Evolutionary conservation across 2,113 vertebrate genomes (phyloP).

Genomic region (Rhinolophus sinicus): DNA sequence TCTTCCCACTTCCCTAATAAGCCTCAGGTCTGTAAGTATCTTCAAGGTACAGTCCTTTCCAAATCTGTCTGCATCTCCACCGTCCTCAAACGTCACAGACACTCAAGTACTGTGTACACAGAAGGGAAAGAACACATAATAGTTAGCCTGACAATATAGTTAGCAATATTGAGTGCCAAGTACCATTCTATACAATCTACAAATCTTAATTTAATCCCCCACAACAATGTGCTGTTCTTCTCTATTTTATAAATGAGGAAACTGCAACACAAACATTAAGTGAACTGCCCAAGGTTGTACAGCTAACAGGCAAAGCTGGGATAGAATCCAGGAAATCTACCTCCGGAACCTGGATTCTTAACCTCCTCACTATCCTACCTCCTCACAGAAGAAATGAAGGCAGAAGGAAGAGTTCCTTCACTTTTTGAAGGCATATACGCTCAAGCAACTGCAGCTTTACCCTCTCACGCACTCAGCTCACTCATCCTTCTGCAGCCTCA

Average conservation of each 20-base stretch:
- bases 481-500: constrained; percentile 3
- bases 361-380: not conserved
- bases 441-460: not conserved
- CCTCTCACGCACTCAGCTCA: not conserved
- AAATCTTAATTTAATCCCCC: not conserved
- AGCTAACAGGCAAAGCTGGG: not conserved
- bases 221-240: not conserved
- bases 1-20: not conserved
- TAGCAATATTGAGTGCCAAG: not conserved
- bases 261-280: constrained; percentile 27
- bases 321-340: not conserved
- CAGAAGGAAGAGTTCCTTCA: not conserved
- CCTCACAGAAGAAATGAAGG: not conserved
- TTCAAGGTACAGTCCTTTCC: constrained; percentile 7
- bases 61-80: not conserved
- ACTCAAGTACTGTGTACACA: not conserved
- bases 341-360: not conserved
- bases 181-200: not conserved
- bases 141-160: not conserved
- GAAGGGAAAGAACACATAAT: not conserved
- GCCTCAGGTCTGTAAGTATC: not conserved
- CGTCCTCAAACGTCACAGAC: not conserved
- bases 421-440: not conserved
- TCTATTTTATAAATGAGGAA: not conserved
- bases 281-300: not conserved